Evolutionary conservation across 2,888 invertebrate genomes (phyloP).

Genomic region (Nowickia ferox): DNA sequence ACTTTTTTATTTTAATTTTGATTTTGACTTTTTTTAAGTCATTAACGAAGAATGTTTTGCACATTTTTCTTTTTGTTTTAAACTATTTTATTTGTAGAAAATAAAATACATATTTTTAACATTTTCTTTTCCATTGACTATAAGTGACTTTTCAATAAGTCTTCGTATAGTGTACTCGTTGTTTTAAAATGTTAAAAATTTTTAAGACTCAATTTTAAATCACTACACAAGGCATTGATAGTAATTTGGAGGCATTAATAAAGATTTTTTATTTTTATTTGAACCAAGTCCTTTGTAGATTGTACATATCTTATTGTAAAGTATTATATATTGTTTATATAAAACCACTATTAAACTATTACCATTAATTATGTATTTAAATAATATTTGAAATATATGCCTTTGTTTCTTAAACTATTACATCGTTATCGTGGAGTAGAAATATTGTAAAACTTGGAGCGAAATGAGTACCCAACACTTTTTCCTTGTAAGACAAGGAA

Average conservation of each 20-base stretch:
- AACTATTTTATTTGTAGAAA: not conserved
- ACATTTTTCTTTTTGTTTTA: not conserved
- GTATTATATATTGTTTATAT: constrained; percentile 63
- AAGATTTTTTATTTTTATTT: constrained; percentile 21
- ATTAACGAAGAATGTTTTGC: not conserved
- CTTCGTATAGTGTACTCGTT: not conserved
- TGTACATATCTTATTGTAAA: constrained; percentile 63
- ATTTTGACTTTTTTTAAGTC: not conserved
- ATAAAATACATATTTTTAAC: not conserved
- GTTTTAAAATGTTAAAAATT: constrained; percentile 14
- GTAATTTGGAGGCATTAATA: constrained; percentile 15
- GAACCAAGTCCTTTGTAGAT: constrained; percentile 35
- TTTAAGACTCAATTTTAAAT: constrained; percentile 6
- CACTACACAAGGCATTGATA: not conserved
- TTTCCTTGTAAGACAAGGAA: not conserved
- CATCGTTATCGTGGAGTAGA: constrained; percentile 14
- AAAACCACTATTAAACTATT: constrained; percentile 38
- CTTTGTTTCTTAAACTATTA: constrained; percentile 46
- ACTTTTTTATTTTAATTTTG: not conserved
- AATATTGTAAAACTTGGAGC: constrained; percentile 72
- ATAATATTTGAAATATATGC: constrained; percentile 49
- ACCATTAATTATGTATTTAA: constrained; percentile 76
- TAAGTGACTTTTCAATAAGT: constrained; percentile 5
- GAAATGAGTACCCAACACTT: not conserved
- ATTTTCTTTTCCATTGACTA: not conserved